phyloP scores from a whole-genome alignment of 2,888 invertebrate genomes.

The Cheilosia vulpina region DNA sequence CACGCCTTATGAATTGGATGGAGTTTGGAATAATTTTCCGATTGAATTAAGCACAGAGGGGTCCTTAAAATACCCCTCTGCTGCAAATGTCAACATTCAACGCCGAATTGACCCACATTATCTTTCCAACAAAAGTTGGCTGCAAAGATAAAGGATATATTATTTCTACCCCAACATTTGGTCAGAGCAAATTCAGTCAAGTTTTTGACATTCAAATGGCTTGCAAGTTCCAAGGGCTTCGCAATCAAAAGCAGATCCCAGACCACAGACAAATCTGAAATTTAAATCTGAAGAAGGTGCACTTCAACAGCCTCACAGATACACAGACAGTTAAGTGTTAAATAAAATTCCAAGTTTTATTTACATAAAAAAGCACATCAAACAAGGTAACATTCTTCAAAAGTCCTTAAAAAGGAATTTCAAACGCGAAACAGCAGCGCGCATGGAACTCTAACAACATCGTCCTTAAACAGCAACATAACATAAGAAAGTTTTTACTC shows the following conservation, averaged over 20 bases:
- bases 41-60: no score
- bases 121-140: neutral
- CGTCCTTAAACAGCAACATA: slow-evolving; percentile 28
- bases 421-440: slow-evolving; percentile 13
- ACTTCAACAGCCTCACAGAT: neutral
- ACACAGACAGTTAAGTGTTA: slow-evolving; percentile 42
- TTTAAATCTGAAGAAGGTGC: neutral
- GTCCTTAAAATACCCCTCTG: no score
- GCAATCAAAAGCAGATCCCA: neutral
- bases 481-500: slow-evolving; percentile 23
- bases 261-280: neutral
- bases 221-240: neutral
- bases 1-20: neutral
- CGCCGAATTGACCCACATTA: neutral
- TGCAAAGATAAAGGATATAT: neutral
- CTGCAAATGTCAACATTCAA: no score
- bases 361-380: slow-evolving; percentile 62
- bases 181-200: neutral
- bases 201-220: slow-evolving; percentile 3
- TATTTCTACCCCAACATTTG: neutral
- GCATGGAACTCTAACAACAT: neutral
- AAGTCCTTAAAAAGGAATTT: slow-evolving; percentile 70
- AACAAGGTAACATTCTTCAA: slow-evolving; percentile 53
- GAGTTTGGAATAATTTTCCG: neutral
- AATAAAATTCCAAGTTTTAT: slow-evolving; percentile 67